Evolutionary conservation across 2,113 vertebrate genomes (phyloP).

Genomic region (Genyomyrus donnyi): DNA sequence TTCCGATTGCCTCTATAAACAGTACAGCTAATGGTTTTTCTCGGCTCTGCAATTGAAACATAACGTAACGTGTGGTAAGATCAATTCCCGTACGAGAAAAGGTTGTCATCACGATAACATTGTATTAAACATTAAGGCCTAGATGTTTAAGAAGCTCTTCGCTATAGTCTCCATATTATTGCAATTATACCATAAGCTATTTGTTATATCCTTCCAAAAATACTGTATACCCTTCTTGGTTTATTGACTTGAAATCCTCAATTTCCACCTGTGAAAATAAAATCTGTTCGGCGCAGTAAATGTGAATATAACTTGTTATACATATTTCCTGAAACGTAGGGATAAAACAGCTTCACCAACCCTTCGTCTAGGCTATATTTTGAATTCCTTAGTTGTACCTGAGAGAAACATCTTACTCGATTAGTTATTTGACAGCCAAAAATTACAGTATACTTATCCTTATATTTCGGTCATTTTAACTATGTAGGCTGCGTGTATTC

Average conservation of each 20-base stretch:
- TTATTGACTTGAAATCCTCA: background rate
- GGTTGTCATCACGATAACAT: background rate
- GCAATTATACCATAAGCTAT: background rate
- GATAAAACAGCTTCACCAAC: background rate
- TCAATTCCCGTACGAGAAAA: background rate
- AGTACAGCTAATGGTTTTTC: background rate
- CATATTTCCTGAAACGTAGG: background rate
- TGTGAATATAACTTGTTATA: background rate
- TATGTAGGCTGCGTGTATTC: background rate
- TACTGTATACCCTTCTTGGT: background rate
- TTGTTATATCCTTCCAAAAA: background rate
- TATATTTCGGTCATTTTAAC: background rate
- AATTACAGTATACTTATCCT: background rate
- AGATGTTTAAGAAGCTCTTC: background rate
- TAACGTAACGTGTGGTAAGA: background rate
- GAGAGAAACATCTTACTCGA: background rate
- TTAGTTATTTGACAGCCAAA: background rate
- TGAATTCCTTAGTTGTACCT: background rate
- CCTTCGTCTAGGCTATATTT: background rate
- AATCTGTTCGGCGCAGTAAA: background rate
- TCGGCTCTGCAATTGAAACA: background rate
- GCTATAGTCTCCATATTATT: background rate
- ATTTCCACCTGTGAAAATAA: background rate
- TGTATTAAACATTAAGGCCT: background rate
- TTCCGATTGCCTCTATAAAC: background rate